Evolutionary conservation across 2,113 vertebrate species (phyloP).

Genomic region (Syrrhaptes paradoxus): DNA sequence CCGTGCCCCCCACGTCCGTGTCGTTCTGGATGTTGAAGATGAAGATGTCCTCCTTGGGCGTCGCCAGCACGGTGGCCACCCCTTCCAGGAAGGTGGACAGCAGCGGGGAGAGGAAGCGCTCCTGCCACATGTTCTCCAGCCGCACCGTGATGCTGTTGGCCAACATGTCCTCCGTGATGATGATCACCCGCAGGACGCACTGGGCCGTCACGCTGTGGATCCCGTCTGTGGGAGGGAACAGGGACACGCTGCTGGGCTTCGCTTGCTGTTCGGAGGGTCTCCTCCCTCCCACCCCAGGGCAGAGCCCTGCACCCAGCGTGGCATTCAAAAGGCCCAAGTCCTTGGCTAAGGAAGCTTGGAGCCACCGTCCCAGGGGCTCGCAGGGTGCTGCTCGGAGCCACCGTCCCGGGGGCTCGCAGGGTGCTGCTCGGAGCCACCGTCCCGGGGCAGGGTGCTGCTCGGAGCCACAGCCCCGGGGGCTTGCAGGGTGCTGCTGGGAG

Average conservation of each 20-base stretch:
- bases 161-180: constrained; percentile 97
- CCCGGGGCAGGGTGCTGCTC: not conserved
- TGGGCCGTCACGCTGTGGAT: constrained; percentile 93
- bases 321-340: not conserved
- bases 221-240: constrained; percentile 80
- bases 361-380: not conserved
- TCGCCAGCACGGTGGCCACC: constrained; percentile 89
- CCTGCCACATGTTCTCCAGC: constrained; percentile 98
- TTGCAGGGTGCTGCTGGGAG: no score
- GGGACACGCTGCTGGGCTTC: not conserved
- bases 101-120: constrained; percentile 93
- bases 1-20: constrained; percentile 83
- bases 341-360: not conserved
- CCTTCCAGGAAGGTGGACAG: constrained; percentile 92
- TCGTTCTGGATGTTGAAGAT: constrained; percentile 98
- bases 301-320: not conserved
- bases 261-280: not conserved
- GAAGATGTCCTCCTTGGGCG: constrained; percentile 92
- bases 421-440: no score
- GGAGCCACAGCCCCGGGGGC: not conserved
- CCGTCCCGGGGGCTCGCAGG: not conserved
- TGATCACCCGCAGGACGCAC: constrained; percentile 91
- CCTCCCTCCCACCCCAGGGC: not conserved
- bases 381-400: no score
- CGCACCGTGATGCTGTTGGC: constrained; percentile 96